Evolutionary conservation across 2,797 vertebrate genomes (phyloP), one percentile per base, ranked within the genome.

Genomic region (Gymnopithys bicolor): DNA sequence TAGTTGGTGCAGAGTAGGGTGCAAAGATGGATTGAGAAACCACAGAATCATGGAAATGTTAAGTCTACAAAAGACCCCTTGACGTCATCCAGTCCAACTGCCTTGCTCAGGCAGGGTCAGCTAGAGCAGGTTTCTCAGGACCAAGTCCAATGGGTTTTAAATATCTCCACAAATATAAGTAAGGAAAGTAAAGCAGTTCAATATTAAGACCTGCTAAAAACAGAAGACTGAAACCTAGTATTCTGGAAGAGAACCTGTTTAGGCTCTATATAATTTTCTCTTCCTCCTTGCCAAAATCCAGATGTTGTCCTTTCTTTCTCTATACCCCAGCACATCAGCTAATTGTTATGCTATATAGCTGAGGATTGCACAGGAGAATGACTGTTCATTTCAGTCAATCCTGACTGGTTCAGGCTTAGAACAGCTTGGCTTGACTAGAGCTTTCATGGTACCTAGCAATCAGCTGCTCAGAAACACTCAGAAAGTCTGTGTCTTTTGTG

Each of bases 361-460:
- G 60, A 90, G 33, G 10, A 23, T 37, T n/a, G 18, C 33, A 52
- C 9, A 53, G 21, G 5, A 58, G 27, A 74, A 25, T 16, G 43
- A 28, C 16, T 37, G 6, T 48, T 73, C 3, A 8, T 35, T 69
- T 86, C 46, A 66, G 23, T 66, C 27, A 37, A 2, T 71, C 13
- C 18, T 49, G n/a, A 35, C 24, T 60, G 37, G 11, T 55, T 71
- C 35, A 64, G 18, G 10, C 43, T 79, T 79, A 68, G 10, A 91
- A 60, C 11, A 68, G 5, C 53, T 49, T 64, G 25, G 3, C 3
- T 33, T 71, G 35, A 67, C n/a, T 68, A 41, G 25, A 58, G 17
- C 3, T 76, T 58, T 73, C 41, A 79, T 0, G 0, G 24, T 51
- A 22, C 2, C 1, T 2, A 64, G 28, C 22, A 68, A 13, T 53